Evolutionary conservation across 2,797 vertebrate genomes (phyloP).

Genomic region (Aeoliscus strigatus): DNA sequence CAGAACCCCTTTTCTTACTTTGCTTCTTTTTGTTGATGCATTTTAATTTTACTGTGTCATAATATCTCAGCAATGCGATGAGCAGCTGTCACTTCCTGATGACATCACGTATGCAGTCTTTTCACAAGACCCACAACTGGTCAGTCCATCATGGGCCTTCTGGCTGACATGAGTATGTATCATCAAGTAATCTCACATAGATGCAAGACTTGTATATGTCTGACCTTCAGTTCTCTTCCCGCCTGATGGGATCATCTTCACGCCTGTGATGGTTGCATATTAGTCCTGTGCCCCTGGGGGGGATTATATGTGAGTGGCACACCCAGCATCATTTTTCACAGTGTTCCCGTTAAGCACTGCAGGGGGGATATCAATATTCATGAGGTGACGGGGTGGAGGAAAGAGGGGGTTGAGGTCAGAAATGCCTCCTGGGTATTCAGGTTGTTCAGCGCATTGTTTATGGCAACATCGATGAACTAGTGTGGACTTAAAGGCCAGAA

Average conservation of each 20-base stretch:
- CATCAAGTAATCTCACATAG: conserved; percentile 8
- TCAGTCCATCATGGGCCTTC: conserved; percentile 11
- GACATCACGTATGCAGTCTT: conserved; percentile 23
- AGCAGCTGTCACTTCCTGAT: conserved; percentile 25
- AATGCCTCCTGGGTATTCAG: conserved; percentile 38
- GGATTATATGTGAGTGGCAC: conserved; percentile 52
- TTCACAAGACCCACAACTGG: conserved; percentile 19
- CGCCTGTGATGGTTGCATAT: conserved; percentile 46
- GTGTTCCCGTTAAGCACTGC: conserved; percentile 69
- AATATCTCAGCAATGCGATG: too few relatives aligned
- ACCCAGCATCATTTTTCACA: conserved; percentile 67
- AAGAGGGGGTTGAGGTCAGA: conserved; percentile 15
- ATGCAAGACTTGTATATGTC: conserved; percentile 16
- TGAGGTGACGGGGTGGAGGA: conserved; percentile 53
- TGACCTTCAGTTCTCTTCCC: conserved; percentile 37
- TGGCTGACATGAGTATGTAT: conserved; percentile 18
- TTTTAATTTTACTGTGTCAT: too few relatives aligned
- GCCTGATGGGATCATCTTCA: conserved; percentile 53
- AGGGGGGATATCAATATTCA: conserved; percentile 72
- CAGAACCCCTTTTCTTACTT: too few relatives aligned
- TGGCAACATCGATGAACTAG: conserved; percentile 14
- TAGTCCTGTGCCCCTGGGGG: conserved; percentile 39
- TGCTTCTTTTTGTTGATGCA: conserved; percentile 2
- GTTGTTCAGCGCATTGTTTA: conserved; percentile 35
- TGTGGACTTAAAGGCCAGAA: neutral